Evolutionary conservation across 92 coral and sea anemone species (phyloP), one percentile per base, ranked within the genome.

Genomic region (Nematostella vectensis): DNA sequence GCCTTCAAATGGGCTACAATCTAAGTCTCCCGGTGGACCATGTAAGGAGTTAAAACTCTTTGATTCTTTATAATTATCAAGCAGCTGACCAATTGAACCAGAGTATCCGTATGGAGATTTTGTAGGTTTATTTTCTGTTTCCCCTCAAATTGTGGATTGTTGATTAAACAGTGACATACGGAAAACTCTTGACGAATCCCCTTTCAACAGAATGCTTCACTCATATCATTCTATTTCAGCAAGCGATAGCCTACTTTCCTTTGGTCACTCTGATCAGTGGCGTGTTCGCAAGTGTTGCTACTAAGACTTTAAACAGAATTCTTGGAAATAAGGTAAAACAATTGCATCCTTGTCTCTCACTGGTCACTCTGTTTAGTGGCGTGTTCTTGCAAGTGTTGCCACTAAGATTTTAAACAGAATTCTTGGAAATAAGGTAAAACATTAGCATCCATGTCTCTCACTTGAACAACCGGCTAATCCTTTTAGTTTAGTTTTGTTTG

Each of bases 231-330:
- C 18, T 10, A 9, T 45, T 19, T 45, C 23, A 45, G 51, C 51
- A 45, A 45, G 61, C 94, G 50, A 80, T 85, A 44, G 88, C 94
- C 4, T 85, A 85, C 53, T 75, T 85, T 29, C 94, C 94, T 47
- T 72, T 85, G 0, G 88, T 85, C 15, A 69, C 69, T 11, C 73
- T 85, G 28, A 37, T 67, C 53, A 75, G 94, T 61, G 82, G 94
- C 12, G 77, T 85, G 45, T 62, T 82, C 16, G 76, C 94, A 15
- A 85, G 94, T 53, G 22, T 71, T 28, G 71, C 80, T 15, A 77
- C 88, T 17, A 85, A 85, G 78, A 51, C 62, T 52, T 57, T 85
- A 13, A 73, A 75, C 61, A 85, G 63, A 33, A 48, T 75, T 8
- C 54, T 85, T 3, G 88, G 88, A 28, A 82, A 72, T 21, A 85